These are phyloP conservation scores for Flabesymbios commensalis DNA, from an alignment of 2,888 invertebrate species.

Conservation along the genomic window DNA sequence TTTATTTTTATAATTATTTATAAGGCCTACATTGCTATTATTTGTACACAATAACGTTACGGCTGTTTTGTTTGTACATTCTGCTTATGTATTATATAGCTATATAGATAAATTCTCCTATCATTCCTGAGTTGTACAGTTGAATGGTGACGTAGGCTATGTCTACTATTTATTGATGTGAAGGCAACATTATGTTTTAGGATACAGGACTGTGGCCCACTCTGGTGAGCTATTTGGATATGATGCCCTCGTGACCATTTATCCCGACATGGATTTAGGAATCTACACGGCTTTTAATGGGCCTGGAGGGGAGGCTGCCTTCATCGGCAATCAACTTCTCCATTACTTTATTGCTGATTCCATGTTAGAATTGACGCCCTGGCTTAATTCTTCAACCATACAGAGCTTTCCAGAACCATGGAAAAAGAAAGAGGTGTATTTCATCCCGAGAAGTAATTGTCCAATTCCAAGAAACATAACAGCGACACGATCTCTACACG, in stretches of 20 bases:
- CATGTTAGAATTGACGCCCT: background rate
- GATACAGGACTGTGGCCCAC: conserved; percentile 48
- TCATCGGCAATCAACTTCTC: background rate
- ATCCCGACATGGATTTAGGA: conserved; percentile 47
- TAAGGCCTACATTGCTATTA: too few species aligned
- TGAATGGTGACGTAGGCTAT: too few species aligned
- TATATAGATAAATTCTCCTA: too few species aligned
- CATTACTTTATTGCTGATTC: conserved; percentile 5
- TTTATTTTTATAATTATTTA: too few species aligned
- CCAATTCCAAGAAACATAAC: background rate
- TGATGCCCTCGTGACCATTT: conserved; percentile 48
- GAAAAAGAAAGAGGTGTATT: background rate
- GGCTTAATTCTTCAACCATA: background rate
- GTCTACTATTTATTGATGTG: too few species aligned
- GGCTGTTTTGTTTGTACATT: too few species aligned
- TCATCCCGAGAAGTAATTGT: background rate
- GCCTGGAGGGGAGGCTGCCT: conserved; percentile 29
- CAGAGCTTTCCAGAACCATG: conserved; percentile 11
- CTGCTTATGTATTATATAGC: too few species aligned
- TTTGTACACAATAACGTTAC: too few species aligned
- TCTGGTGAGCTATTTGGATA: conserved; percentile 52
- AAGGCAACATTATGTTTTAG: conserved; percentile 37
- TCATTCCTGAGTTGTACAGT: too few species aligned
- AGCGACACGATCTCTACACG: background rate
- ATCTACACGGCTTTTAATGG: conserved; percentile 52